Evolutionary conservation across 2,113 vertebrate species (phyloP), one percentile per base, ranked within the genome.

Genomic region (Psittacus erithacus): DNA sequence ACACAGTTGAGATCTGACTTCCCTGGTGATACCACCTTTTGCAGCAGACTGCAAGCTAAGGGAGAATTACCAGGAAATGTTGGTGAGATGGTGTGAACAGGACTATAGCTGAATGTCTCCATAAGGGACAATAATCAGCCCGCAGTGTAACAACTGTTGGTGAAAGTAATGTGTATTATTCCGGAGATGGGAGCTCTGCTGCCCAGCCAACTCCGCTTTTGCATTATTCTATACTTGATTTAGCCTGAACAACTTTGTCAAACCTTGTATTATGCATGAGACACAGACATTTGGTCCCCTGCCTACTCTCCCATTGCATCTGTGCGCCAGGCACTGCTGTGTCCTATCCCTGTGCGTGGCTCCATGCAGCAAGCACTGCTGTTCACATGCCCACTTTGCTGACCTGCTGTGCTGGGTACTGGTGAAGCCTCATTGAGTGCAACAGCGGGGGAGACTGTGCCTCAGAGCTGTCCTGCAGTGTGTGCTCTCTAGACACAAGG

Each of bases 331-430:
- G 68, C 81, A 7, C 69, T 49, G 65, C 63, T 17, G 28, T 1
- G 2, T 8, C 47, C 28, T 12, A 1, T 27, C 43, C 23, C 82
- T 2, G 6, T 23, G 3, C 13, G 0, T 18, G 53, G 50, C 81
- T n/a, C 22, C 2, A 0, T 14, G 38, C 64, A 15, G 22, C 80
- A 2, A 17, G 38, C 57, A 13, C 63, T 82, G 78, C 85, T 92
- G 62, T 28, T 33, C 31, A 5, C 43, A 2, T 46, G 47, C 57
- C 65, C 2, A 1, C 43, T 22, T 67, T 71, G 78, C 70, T 90
- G 78, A 59, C 25, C 88, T 90, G 67, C 91, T 90, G 87, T 49
- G 87, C 77, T 83, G 27, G 46, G 6, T 2, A 2, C 47, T 20
- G 55, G 50, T 55, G 25, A 2, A 81, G 39, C 39, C 43, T 23